Evolutionary conservation across 2,888 invertebrate species (phyloP).

Genomic region (Oscheius sp.): DNA sequence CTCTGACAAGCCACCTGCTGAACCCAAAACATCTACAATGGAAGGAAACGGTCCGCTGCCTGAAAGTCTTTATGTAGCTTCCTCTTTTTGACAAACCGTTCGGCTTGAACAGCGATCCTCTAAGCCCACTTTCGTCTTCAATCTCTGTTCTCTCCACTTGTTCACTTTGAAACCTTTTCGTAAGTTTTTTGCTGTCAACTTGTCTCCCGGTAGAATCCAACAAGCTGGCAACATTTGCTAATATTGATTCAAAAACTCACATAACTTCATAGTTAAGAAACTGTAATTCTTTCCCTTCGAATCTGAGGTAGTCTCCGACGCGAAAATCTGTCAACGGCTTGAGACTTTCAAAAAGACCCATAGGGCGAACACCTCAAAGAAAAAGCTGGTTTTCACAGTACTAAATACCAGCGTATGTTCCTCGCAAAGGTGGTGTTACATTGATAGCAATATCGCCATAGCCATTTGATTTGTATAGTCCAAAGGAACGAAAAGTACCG

Average conservation of each 20-base stretch:
- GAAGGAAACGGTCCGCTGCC: constrained; percentile 50
- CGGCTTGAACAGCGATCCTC: constrained; percentile 50
- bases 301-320: constrained; percentile 7
- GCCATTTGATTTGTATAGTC: constrained; percentile 3
- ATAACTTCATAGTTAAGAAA: constrained; percentile 4
- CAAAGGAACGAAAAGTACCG: constrained; percentile 20
- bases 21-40: constrained; percentile 49
- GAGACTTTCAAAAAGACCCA: constrained; percentile 49
- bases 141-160: constrained; percentile 33
- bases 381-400: not conserved
- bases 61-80: not conserved
- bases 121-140: constrained; percentile 40
- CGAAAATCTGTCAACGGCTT: constrained; percentile 48
- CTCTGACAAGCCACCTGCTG: constrained; percentile 51
- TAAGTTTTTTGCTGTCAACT: not conserved
- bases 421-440: constrained; percentile 3
- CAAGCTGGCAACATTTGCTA: no score
- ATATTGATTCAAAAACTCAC: not conserved
- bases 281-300: not conserved
- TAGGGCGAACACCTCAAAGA: constrained; percentile 39
- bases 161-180: not conserved
- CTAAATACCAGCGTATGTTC: constrained; percentile 17
- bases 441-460: not conserved
- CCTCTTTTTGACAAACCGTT: constrained; percentile 23
- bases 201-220: not conserved